Conservation (phyloP, 2,888 invertebrate genomes). For the Drosophila formosana region DNA sequence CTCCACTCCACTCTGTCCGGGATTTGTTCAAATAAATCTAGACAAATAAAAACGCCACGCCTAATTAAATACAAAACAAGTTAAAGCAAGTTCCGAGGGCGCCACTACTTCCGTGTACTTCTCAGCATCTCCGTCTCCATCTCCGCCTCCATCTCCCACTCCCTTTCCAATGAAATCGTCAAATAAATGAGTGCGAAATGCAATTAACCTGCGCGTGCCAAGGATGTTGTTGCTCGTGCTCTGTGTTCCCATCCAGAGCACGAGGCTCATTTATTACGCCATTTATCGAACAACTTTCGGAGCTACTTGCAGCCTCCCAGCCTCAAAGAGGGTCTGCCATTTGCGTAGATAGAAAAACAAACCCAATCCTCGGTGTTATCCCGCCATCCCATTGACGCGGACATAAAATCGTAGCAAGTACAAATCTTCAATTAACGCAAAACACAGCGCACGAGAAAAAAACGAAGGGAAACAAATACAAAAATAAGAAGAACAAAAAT, state of each 20-base stretch:
- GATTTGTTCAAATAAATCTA: constrained; percentile 55
- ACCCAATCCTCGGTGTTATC: constrained; percentile 32
- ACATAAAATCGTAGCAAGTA: constrained; percentile 71
- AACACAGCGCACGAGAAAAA: constrained; percentile 33
- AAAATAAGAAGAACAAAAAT: not conserved
- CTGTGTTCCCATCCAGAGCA: constrained; percentile 2
- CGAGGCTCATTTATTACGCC: constrained; percentile 60
- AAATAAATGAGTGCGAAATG: constrained; percentile 72
- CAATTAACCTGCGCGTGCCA: constrained; percentile 78
- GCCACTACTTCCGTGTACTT: constrained; percentile 12
- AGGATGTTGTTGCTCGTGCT: constrained; percentile 19
- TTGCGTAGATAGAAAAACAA: constrained; percentile 33
- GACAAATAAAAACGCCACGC: constrained; percentile 46
- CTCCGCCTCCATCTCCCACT: not conserved
- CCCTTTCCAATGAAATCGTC: constrained; percentile 47
- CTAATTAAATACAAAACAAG: constrained; percentile 64
- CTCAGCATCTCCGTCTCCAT: not conserved
- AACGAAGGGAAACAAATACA: not conserved
- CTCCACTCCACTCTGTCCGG: constrained; percentile 13
- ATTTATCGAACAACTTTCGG: constrained; percentile 62
- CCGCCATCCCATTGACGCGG: constrained; percentile 47
- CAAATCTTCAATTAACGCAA: constrained; percentile 77
- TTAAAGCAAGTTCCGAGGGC: constrained; percentile 39
- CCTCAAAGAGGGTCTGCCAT: constrained; percentile 4
- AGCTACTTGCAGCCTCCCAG: constrained; percentile 12